phyloP scores from a whole-genome alignment of 2,113 vertebrate species.

The Anoura caudifer region DNA sequence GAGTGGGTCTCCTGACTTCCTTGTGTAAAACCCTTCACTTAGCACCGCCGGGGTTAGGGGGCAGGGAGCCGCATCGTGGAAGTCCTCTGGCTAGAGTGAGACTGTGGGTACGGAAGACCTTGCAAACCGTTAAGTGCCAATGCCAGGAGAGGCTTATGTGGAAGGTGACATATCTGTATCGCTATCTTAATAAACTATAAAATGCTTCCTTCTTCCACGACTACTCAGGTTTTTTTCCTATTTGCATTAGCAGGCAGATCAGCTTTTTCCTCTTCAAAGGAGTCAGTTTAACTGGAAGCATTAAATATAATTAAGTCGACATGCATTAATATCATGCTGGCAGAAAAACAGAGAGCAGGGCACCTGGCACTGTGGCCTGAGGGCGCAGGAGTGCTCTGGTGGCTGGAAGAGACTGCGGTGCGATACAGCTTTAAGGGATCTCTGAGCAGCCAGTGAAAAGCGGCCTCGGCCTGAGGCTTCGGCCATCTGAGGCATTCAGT shows the following conservation, averaged over 20 bases:
- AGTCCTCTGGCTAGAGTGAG: no score
- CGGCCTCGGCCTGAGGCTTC: background rate
- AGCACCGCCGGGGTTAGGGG: background rate
- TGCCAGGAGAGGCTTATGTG: background rate
- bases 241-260: background rate
- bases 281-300: background rate
- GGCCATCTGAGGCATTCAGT: background rate
- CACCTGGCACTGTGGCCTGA: background rate
- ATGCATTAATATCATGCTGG: background rate
- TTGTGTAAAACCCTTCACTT: background rate
- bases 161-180: background rate
- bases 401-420: no score
- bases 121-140: background rate
- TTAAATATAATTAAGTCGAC: background rate
- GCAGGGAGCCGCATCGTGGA: no score
- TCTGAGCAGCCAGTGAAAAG: background rate
- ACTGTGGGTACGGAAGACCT: background rate
- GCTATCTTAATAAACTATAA: background rate
- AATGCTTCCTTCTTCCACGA: background rate
- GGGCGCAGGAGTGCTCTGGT: fast-evolving
- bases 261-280: background rate
- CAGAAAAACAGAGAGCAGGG: background rate
- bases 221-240: background rate
- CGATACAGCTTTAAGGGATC: background rate
- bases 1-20: background rate